Base-by-base conservation (phyloP, 2,113 vertebrate genomes). In the Embiotoca jacksoni region DNA sequence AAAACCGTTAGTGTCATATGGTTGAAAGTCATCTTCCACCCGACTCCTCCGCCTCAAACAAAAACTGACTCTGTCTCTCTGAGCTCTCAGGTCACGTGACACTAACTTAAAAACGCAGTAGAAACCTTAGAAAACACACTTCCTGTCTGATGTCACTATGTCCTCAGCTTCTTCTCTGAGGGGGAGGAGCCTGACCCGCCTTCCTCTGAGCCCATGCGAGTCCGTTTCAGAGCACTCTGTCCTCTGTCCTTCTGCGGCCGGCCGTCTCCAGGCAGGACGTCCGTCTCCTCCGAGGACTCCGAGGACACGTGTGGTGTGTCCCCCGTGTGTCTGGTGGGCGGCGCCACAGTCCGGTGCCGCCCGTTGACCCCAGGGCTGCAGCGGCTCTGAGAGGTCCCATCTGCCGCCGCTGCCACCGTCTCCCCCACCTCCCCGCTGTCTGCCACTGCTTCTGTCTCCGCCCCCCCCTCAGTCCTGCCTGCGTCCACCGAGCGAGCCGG, bases 121-220 rank as follows among this genome's bases (percentile, higher is more conserved):
- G 62, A 88, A 91, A 86, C 75, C 72, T 66, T 82, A 92, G 35
- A 91, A 89, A 86, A 90, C 65, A 63, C 86, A 82, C 70, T 72
- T 86, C 44, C 55, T 68, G 72, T 80, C 70, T 44, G 46, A 74
- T 80, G 84, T 84, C 83, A 94, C 96, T 95, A 97, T 92, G 95
- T 97, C 95, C 97, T 99, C 78, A 96, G 84, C 95, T 96, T 98
- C 94, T 99, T 99, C 90, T 98, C 97, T 89, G 96, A 95, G 36
- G 96, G 96, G 2, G 96, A 94, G 76, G 82, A 83, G 59, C 75
- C 84, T 0, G 84, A 57, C 9, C 71, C 86, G 1, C 59, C 71
- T 37, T 92, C 88, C 1, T 96, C 96, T 52, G 96, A 89, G 61
- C 95, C 95, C 0, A 56, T 86, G 53, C 94, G 95, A 92, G 96